A percentile compares a stretch with the other conserved stretches of the same genome.
Conservation (phyloP, 2,888 invertebrate species). For the Dasysyrphus tricinctus region DNA sequence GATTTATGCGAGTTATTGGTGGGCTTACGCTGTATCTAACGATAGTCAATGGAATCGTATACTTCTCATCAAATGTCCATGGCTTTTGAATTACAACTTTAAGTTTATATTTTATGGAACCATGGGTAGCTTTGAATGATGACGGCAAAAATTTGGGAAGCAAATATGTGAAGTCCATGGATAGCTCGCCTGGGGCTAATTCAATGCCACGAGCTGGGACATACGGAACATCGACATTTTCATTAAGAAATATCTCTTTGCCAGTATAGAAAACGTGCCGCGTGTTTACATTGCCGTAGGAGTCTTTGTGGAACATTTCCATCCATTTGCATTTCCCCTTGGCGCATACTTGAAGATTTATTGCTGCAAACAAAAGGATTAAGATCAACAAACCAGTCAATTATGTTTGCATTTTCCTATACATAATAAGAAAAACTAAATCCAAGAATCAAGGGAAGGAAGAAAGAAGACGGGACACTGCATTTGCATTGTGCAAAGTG, state of each 20-base stretch:
- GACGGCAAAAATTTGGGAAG: constrained; percentile 81
- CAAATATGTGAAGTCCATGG: constrained; percentile 80
- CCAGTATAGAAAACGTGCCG: constrained; percentile 82
- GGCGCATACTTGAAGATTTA: constrained; percentile 82
- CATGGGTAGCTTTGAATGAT: constrained; percentile 81
- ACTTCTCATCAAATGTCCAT: constrained; percentile 83
- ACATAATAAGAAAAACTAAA: background rate
- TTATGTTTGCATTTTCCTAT: background rate
- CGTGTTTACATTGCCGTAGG: constrained; percentile 80
- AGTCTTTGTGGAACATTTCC: constrained; percentile 82
- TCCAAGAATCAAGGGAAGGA: background rate
- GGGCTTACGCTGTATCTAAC: constrained; percentile 80
- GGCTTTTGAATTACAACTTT: constrained; percentile 82
- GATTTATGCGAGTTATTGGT: constrained; percentile 77
- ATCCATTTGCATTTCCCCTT: constrained; percentile 83
- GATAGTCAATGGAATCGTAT: constrained; percentile 81
- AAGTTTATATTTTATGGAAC: constrained; percentile 83
- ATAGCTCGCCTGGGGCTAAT: constrained; percentile 80
- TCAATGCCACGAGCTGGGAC: constrained; percentile 82
- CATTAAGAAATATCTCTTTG: constrained; percentile 81
- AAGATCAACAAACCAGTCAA: constrained; percentile 5
- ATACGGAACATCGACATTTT: constrained; percentile 79
- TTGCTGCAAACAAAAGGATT: constrained; percentile 77
- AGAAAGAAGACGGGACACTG: background rate
- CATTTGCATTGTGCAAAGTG: background rate